Percentiles rank a stretch among this genome's conserved stretches.
These are phyloP conservation scores for Ceyx melanurus DNA, from an alignment of 2,113 vertebrate genomes.

Conservation along the genomic window DNA sequence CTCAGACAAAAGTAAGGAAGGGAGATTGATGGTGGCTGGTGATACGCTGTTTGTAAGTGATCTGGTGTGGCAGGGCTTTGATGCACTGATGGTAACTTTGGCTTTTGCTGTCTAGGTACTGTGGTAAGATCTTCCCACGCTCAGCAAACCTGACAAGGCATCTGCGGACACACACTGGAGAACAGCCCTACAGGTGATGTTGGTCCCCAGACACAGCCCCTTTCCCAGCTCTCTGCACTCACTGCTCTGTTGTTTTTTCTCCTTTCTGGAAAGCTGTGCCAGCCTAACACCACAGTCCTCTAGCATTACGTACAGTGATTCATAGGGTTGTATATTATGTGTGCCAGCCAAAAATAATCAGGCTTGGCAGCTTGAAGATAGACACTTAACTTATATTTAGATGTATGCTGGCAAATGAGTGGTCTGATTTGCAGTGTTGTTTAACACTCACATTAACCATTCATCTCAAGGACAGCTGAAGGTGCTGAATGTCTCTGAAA, in stretches of 20 bases:
- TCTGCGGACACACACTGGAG: constrained; percentile 97
- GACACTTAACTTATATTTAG: constrained; percentile 65
- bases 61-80: background rate
- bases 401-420: constrained; percentile 53
- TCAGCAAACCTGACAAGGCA: constrained; percentile 98
- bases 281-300: background rate
- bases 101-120: constrained; percentile 82
- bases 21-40: background rate
- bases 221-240: background rate
- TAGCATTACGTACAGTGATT: background rate
- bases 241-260: background rate
- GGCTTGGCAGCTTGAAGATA: constrained; percentile 50
- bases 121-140: constrained; percentile 98
- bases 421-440: constrained; percentile 38
- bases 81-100: background rate
- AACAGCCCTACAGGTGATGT: constrained; percentile 95
- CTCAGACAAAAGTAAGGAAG: background rate
- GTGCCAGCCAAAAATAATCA: constrained; percentile 62
- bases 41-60: fast-evolving
- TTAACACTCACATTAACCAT: constrained; percentile 48
- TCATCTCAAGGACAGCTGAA: constrained; percentile 62
- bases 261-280: background rate
- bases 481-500: constrained; percentile 64
- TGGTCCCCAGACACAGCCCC: background rate
- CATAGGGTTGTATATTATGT: constrained; percentile 36